Base-by-base conservation (phyloP, 2,888 invertebrate genomes). In the Lumbricus terrestris region DNA sequence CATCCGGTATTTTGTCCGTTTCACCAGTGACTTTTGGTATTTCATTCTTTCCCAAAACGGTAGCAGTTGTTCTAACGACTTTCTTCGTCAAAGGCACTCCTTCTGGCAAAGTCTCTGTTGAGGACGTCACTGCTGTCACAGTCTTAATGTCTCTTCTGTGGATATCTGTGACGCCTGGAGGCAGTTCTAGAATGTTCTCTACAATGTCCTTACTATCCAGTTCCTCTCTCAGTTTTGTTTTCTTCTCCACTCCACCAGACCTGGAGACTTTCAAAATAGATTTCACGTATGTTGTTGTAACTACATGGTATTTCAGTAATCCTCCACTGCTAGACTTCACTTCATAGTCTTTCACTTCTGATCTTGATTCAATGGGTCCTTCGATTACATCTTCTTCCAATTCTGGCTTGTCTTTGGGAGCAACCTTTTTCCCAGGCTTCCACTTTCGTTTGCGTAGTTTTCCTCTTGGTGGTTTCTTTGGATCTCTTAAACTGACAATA, bases 101-200 rank as follows among this genome's bases (percentile, higher is more conserved):
- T 16, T 89, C 82, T 4, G 82, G 82, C 35, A 82, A n/a, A 35
- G 54, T 82, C 35, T 89, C 89, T 40, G 47, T 13, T n/a, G 23
- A 37, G 20, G 35, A 82, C 20, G 35, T 82, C 16, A 89, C 37
- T 33, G 82, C 33, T 23, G 89, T 82, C 8, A 82, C 82, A 23
- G 82, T 37, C 35, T 69, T 82, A 82, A 40, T 82, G 82, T 89
- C 82, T 69, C 29, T 34, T 82, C 82, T 37, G 54, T 82, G 18
- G 37, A 82, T 33, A 35, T 89, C 89, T n/a, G 40, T 35, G 35
- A 82, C 40, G 3, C 89, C 89, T 11, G 34, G 54, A 20, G 89
- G 89, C 35, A 89, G 35, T 42, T 89, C 89, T 35, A 89, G 82
- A 82, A 89, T 38, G 82, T 89, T 89, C 82, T 89, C 89, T 35